Evolutionary conservation across 64 coral and sea anemone genomes (phyloP).

Genomic region (Hydrozoanthus tunicans): DNA sequence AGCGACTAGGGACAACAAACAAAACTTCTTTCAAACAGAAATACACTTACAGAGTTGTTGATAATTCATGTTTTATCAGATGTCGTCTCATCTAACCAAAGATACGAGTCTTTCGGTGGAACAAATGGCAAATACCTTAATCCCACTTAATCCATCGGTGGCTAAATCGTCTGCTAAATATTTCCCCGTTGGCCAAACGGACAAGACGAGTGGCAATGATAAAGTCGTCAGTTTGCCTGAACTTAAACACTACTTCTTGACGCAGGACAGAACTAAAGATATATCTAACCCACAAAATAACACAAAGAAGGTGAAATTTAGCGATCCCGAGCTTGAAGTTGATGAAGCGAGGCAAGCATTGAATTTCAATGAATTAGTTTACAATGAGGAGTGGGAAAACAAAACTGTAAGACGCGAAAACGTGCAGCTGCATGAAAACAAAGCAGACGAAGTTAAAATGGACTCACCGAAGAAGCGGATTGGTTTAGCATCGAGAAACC

Average conservation of each 20-base stretch:
- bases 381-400: neutral
- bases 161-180: conserved; percentile 7
- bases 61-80: neutral
- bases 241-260: neutral
- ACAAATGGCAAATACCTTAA: conserved; percentile 50
- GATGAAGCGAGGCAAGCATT: neutral
- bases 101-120: neutral
- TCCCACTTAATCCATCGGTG: conserved; percentile 11
- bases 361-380: neutral
- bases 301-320: conserved; percentile 7
- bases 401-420: neutral
- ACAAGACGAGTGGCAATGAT: neutral
- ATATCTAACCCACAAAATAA: neutral
- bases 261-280: conserved; percentile 21
- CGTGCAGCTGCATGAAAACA: neutral
- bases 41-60: neutral
- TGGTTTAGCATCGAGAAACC: conserved; percentile 23
- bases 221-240: conserved; percentile 28
- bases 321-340: neutral
- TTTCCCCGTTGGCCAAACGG: conserved; percentile 31
- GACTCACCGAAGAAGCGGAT: neutral
- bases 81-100: neutral
- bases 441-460: neutral
- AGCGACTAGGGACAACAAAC: too few relatives aligned
- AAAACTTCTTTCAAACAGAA: neutral